Conservation (phyloP, 2,888 invertebrate species). For the Galerucella pusilla region DNA sequence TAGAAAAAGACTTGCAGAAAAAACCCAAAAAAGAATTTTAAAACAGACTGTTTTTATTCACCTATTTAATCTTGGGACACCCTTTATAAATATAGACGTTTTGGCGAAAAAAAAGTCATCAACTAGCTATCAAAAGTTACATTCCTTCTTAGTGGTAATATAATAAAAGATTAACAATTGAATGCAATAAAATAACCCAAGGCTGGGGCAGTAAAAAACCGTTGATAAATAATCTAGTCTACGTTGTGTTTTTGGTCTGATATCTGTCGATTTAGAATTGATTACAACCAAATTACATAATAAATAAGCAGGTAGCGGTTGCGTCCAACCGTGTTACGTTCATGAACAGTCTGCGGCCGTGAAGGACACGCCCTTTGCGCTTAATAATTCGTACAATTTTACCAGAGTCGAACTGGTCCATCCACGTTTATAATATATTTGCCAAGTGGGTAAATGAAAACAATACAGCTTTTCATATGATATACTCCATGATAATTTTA, state of each 20-base stretch:
- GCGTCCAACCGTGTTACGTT: conserved; percentile 41
- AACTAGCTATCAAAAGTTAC: too few relatives aligned
- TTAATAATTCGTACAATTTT: conserved; percentile 25
- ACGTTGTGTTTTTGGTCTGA: conserved; percentile 1
- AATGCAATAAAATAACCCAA: neutral
- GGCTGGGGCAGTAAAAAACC: neutral
- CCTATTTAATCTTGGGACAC: too few relatives aligned
- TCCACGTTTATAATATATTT: neutral
- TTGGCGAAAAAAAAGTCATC: too few relatives aligned
- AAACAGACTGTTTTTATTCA: too few relatives aligned
- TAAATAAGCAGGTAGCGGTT: conserved; percentile 43
- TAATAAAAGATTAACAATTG: neutral
- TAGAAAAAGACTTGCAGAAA: too few relatives aligned
- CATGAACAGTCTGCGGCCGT: conserved; percentile 33
- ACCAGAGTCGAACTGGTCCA: conserved; percentile 3
- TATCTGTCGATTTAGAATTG: conserved; percentile 36
- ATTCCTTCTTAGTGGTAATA: too few relatives aligned
- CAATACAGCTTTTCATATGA: too few relatives aligned
- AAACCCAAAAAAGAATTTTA: too few relatives aligned
- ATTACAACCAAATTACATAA: conserved; percentile 42
- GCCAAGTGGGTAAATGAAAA: neutral
- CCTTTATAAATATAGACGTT: too few relatives aligned
- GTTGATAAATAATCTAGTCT: neutral
- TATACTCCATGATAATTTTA: too few relatives aligned
- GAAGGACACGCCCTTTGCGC: conserved; percentile 31